Percentiles rank a stretch among this genome's conserved stretches.
phyloP scores from a whole-genome alignment of 1,140 invertebrate genomes.

The Bombyx mori region DNA sequence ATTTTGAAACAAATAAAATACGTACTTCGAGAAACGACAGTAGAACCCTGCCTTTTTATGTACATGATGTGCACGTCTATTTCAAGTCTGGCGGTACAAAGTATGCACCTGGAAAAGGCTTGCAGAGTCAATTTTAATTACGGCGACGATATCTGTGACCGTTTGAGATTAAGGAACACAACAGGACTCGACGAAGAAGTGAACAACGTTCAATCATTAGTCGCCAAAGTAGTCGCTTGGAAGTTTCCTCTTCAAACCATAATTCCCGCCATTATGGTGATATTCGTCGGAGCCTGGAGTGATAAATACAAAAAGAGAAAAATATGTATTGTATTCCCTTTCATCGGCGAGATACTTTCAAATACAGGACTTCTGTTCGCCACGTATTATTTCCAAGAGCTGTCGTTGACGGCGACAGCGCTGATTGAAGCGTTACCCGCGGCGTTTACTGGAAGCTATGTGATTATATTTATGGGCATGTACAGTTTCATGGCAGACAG shows the following conservation, averaged over 20 bases:
- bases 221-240: conserved; percentile 72
- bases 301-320: conserved; percentile 77
- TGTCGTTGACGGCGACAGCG: conserved; percentile 70
- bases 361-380: conserved; percentile 55
- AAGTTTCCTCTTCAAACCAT: conserved; percentile 67
- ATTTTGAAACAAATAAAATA: conserved; percentile 41
- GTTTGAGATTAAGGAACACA: conserved; percentile 66
- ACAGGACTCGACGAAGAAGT: conserved; percentile 58
- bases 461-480: conserved; percentile 75
- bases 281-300: conserved; percentile 77
- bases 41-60: conserved; percentile 58
- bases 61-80: conserved; percentile 58
- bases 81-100: conserved; percentile 56
- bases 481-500: conserved; percentile 75
- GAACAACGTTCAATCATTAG: conserved; percentile 72
- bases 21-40: conserved; percentile 46
- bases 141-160: conserved; percentile 72
- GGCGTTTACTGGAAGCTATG: conserved; percentile 71
- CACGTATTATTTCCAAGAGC: conserved; percentile 63
- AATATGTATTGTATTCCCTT: conserved; percentile 74
- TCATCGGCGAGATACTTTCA: conserved; percentile 73
- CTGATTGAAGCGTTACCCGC: conserved; percentile 73
- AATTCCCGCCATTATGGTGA: conserved; percentile 73
- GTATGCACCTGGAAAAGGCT: conserved; percentile 69
- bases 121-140: conserved; percentile 76